Evolutionary conservation across 2,888 invertebrate species (phyloP), one percentile per base, ranked within the genome.

Genomic region (Mellilla xanthometata): DNA sequence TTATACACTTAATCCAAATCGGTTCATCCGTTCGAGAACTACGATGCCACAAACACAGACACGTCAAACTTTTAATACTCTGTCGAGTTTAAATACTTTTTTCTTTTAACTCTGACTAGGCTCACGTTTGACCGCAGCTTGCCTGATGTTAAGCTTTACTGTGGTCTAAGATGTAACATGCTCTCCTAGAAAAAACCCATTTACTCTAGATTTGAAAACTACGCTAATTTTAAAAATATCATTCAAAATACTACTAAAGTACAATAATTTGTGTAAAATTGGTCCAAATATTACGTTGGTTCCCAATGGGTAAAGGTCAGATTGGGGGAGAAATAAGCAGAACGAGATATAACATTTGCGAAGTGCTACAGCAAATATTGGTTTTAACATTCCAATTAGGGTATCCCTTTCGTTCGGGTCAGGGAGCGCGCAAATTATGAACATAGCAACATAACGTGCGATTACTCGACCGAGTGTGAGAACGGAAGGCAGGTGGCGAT

Each of bases 401-500:
- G 36, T 49, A 42, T 52, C 46, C 50, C 50, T 54, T 54, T 52
- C 44, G 49, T 44, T 49, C 36, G 33, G 50, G 35, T 49, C 40
- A 30, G 50, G 35, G 40, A 12, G n/a, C 9, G 32, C 32, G 35
- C 34, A 29, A 49, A 42, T 46, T 26, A 50, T 32, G 46, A 44
- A 28, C 36, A 30, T 33, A 32, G 38, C 43, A 55, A 53, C 36
- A 54, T 8, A 32, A 9, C 32, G 39, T 35, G 34, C 34, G 34
- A 13, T 24, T n/a, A n/a, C n/a, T n/a, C n/a, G n/a, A n/a, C n/a
- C 4, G 26, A 35, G 46, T 38, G 59, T 59, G 64, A 55, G 58
- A 57, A 54, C 54, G 54, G 32, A 42, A 55, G 63, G 72, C 81
- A 81, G 80, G 78, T 79, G 79, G 58, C 59, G 60, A 51, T 41